phyloP scores from a whole-genome alignment of 2,113 vertebrate species.

The Drymodes brunneopygia region DNA sequence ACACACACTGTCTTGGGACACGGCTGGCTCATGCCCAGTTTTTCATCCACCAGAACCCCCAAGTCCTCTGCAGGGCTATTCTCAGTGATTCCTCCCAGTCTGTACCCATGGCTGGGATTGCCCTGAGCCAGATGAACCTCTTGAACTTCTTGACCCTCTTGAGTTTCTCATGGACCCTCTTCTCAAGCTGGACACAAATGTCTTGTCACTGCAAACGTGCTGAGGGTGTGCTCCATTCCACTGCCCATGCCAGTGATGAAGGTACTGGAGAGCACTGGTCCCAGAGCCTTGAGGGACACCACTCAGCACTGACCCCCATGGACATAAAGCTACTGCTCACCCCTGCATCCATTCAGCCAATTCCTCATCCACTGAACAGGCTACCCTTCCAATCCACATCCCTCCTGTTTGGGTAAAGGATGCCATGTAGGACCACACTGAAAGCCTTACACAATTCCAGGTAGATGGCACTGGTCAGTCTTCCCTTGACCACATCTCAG shows the following conservation, averaged over 20 bases:
- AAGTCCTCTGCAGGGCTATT: background rate
- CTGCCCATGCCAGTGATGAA: background rate
- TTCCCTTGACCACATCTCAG: background rate
- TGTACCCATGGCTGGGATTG: background rate
- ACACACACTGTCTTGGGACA: background rate
- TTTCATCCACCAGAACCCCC: background rate
- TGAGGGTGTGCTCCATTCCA: background rate
- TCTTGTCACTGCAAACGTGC: background rate
- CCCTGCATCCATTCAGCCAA: background rate
- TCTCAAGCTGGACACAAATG: background rate
- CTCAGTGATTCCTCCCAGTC: background rate
- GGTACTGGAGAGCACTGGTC: background rate
- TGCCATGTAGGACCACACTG: background rate
- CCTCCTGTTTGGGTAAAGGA: background rate
- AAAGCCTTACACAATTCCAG: background rate
- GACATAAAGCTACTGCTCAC: background rate
- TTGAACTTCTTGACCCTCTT: background rate
- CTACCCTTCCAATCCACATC: background rate
- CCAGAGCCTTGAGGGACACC: background rate
- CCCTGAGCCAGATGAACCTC: background rate
- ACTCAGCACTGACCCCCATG: background rate
- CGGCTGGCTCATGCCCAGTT: background rate
- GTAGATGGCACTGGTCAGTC: fast-evolving
- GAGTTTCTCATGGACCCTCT: background rate
- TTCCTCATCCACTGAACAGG: background rate